Evolutionary conservation across 2,888 invertebrate species (phyloP), one percentile per base, ranked within the genome.

Genomic region (Nesidiocoris tenuis): DNA sequence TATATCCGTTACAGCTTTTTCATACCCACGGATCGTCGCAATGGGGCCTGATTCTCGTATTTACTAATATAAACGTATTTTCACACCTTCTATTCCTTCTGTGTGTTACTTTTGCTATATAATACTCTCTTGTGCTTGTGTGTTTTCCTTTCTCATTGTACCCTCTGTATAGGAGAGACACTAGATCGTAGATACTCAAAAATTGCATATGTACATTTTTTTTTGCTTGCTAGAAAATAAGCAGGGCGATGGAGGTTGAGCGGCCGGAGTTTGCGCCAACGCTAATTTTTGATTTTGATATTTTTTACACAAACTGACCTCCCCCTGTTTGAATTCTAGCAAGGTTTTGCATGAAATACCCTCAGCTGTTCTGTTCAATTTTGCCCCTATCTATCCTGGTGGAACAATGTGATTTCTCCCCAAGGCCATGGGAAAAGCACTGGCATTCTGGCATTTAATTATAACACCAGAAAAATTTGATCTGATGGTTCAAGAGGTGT

Each of bases 1-100:
- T n/a, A n/a, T n/a, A 78, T 78, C 77, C 78, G 78, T 78, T 78
- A 78, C 78, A 78, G 78, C 78, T 78, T 78, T 75, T 78, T 77
- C 76, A 77, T 78, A 78, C 78, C 78, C 78, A 78, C 78, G 78
- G 78, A 78, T 77, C 78, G 77, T 78, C 78, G 78, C 78, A 74
- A 78, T 78, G 78, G 78, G 78, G 78, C 78, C 78, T 78, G 77
- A 78, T 77, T 78, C 76, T 78, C 77, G 78, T 78, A 78, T 78
- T 77, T 77, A 78, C 77, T 78, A 77, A 78, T 76, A 76, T 77
- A 78, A 78, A 68, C 77, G 77, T 77, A 77, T 78, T 78, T 76
- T 77, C 77, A 77, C 75, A 77, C 77, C 76, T 71, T 77, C 75
- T 78, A 72, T 74, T 71, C 75, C 76, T 75, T 78, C 75, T 78